Evolutionary conservation across 2,797 vertebrate genomes (phyloP), one percentile per base, ranked within the genome.

Genomic region (Betta splendens): DNA sequence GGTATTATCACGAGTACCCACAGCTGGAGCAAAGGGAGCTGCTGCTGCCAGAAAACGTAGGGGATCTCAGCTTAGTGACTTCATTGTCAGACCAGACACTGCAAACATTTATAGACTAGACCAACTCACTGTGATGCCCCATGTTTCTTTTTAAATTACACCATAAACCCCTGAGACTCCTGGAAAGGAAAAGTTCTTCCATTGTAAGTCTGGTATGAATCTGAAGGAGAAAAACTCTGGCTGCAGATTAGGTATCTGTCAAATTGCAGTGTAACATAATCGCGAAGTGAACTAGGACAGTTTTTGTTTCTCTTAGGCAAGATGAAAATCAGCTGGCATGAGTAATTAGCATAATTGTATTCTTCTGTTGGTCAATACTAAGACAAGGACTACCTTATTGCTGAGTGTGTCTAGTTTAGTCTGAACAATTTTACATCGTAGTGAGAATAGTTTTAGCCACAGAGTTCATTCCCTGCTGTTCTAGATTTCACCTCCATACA

Each of bases 41-140:
- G 37, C 68, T 67, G 31, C 52, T 63, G 61, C 78, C 63, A 77
- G 67, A 71, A 67, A 32, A 47, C 64, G 74, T 62, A 79, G 79
- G 74, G 49, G 85, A 84, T 83, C 66, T 73, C 5, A 83, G 68
- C 69, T 76, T 67, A 66, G 45, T 77, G 75, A 65, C 72, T 82
- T 69, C 73, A 70, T 17, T 49, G 76, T 75, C 66, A 74, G 75
- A 77, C 76, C 46, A 42, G 53, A 86, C 83, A 74, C 87, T 78
- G 51, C 84, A 88, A 73, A 75, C 38, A 78, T 84, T 80, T 77
- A 84, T 42, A 18, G 35, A 62, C 51, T 51, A 54, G 31, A 40
- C 39, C 47, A 72, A 56, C 67, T 39, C 39, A 38, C 64, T 62
- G 29, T 65, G 60, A 48, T 56, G 36, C 64, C 20, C 32, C 28